These are phyloP conservation scores for Catostomus latipinnis DNA, from an alignment of 2,797 vertebrate genomes.

Conservation along the genomic window DNA sequence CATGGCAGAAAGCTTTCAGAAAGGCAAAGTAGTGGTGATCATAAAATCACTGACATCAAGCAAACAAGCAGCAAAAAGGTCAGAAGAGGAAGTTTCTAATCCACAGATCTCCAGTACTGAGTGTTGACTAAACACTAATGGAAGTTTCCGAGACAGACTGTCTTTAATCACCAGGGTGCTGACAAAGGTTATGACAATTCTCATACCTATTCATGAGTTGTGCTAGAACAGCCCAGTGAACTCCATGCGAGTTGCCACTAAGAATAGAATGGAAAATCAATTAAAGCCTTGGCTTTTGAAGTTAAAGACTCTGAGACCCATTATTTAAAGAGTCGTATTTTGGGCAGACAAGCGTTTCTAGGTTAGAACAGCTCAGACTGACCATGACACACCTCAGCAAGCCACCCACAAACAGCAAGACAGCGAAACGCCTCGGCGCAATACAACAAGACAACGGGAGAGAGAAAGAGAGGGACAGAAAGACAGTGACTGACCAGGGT, in stretches of 20 bases:
- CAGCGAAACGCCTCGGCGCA: constrained; percentile 26
- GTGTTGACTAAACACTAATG: neutral
- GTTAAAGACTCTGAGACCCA: constrained; percentile 29
- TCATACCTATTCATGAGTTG: constrained; percentile 36
- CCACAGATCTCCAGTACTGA: neutral
- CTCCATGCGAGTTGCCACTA: constrained; percentile 38
- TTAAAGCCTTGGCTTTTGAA: constrained; percentile 43
- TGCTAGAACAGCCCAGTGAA: constrained; percentile 31
- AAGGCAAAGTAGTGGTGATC: neutral
- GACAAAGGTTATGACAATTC: neutral
- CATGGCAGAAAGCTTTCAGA: neutral
- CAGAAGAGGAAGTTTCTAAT: neutral
- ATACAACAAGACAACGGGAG: constrained; percentile 61
- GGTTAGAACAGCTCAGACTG: constrained; percentile 33
- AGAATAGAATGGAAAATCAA: constrained; percentile 60
- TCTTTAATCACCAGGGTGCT: neutral
- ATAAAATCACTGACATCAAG: neutral
- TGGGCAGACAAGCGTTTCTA: constrained; percentile 47
- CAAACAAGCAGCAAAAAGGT: constrained; percentile 3
- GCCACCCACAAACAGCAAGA: constrained; percentile 33
- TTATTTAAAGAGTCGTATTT: constrained; percentile 46
- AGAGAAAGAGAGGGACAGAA: constrained; percentile 30
- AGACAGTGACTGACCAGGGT: constrained; percentile 49
- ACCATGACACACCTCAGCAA: constrained; percentile 44
- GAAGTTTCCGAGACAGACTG: constrained; percentile 6